Base-by-base conservation (phyloP, 2,797 vertebrate species). In the Numenius phaeopus region DNA sequence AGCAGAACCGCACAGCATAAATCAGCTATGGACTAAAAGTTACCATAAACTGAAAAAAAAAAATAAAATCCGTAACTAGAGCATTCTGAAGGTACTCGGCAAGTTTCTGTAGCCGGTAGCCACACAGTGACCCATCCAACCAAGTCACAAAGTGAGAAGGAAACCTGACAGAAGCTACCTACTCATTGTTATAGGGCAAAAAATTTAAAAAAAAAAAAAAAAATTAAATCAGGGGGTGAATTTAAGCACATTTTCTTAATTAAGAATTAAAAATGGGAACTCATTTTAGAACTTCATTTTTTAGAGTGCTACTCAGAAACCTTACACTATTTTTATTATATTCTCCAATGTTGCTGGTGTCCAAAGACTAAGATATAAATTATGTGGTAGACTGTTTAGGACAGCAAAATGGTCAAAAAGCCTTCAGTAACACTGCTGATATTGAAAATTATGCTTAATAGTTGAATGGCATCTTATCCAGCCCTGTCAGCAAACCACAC, bases 201-300 rank as follows among this genome's bases (percentile, higher is more conserved):
- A 59, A 23, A 34, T 10, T 23, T 37, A 37, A 21, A 40, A 50
- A 21, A 65, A 7, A 46, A 27, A 16, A 32, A 21, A 32, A 39
- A 29, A 57, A 54, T 16, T 14, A 77, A 58, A 86, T 71, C n/a
- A 86, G 6, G 22, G 11, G 11, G 40, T 52, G 5, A 89, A 84
- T 87, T 76, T 62, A 54, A 89, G n/a, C 9, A 37, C 62, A 89
- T 85, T 87, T 92, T 80, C 75, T 73, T 92, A 84, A 90, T 72
- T 84, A 83, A 54, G 27, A 88, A 92, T 67, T 77, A 55, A 40
- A 94, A 84, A 70, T 7, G 5, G 59, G 32, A 91, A 77, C 22
- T 58, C 40, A 50, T 66, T 89, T 84, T 49, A 91, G 27, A 83
- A 72, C 11, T 79, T 84, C 6, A 79, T 87, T 92, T 91, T 72